These are phyloP conservation scores for Sturmia bella DNA, from an alignment of 2,888 invertebrate genomes.

Conservation along the genomic window DNA sequence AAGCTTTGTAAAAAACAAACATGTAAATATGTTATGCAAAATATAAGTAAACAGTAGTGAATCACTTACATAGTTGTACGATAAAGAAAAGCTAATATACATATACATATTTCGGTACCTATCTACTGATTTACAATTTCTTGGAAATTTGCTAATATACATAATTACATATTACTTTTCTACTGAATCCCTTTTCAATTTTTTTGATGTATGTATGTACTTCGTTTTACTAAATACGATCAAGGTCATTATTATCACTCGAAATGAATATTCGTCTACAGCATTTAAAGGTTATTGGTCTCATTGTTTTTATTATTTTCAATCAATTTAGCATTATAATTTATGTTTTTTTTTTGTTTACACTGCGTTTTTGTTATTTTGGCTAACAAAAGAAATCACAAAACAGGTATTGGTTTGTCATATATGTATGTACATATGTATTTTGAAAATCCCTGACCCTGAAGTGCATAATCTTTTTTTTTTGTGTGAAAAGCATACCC, in stretches of 20 bases:
- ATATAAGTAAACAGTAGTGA: constrained; percentile 25
- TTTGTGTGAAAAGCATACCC: too few relatives aligned
- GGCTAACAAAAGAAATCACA: background rate
- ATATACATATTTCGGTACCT: background rate
- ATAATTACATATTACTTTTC: background rate
- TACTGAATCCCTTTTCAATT: background rate
- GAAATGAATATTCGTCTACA: constrained; percentile 22
- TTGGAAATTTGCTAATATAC: constrained; percentile 19
- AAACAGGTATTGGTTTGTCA: too few relatives aligned
- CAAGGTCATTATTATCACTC: constrained; percentile 55
- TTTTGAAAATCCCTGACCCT: too few relatives aligned
- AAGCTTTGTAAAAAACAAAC: constrained; percentile 20
- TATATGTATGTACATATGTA: too few relatives aligned
- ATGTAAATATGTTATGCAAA: constrained; percentile 30
- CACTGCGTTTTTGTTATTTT: background rate
- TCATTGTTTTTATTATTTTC: constrained; percentile 17
- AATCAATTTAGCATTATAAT: constrained; percentile 6
- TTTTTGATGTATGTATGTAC: background rate
- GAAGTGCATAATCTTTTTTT: too few relatives aligned
- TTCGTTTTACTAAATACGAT: constrained; percentile 4
- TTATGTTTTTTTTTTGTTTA: constrained; percentile 24
- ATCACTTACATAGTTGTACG: constrained; percentile 1
- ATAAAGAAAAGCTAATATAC: background rate
- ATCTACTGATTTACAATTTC: background rate
- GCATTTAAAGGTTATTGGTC: constrained; percentile 23